Percentiles rank a stretch among this genome's conserved stretches.
phyloP scores from a whole-genome alignment of 2,113 vertebrate species.

The Triplophysa siluroides region DNA sequence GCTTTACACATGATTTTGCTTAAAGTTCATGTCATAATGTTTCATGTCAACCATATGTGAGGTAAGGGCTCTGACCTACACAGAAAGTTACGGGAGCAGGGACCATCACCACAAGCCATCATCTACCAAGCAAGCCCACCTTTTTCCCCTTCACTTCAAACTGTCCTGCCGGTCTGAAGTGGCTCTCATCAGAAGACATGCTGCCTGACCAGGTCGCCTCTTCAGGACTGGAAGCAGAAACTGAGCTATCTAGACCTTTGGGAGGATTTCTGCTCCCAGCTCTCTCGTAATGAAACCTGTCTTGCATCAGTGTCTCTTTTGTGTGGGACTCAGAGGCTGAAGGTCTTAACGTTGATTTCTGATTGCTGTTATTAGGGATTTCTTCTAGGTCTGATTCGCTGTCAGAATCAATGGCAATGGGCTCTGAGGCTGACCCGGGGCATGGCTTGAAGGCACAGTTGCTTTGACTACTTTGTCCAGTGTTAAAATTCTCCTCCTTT shows the following conservation, averaged over 20 bases:
- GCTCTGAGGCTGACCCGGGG: conserved; percentile 46
- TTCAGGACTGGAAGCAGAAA: conserved; percentile 48
- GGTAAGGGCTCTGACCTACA: conserved; percentile 22
- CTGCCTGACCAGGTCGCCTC: conserved; percentile 48
- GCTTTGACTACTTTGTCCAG: conserved; percentile 50
- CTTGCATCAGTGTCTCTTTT: conserved; percentile 29
- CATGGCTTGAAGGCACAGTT: conserved; percentile 55
- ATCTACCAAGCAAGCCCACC: conserved; percentile 55
- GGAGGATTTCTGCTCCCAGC: conserved; percentile 30
- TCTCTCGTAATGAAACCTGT: conserved; percentile 33
- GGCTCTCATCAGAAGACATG: conserved; percentile 44
- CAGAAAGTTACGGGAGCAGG: not conserved
- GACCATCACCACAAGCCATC: conserved; percentile 35
- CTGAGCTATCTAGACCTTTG: conserved; percentile 38
- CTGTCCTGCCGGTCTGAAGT: conserved; percentile 48
- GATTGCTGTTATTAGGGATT: conserved; percentile 1
- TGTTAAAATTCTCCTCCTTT: conserved; percentile 21
- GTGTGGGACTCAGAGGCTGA: conserved; percentile 22
- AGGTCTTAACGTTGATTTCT: conserved; percentile 18
- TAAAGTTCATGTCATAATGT: not conserved
- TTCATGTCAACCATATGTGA: conserved; percentile 20
- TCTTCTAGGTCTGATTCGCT: conserved; percentile 49
- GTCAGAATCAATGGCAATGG: conserved; percentile 49
- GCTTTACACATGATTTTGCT: conserved; percentile 10
- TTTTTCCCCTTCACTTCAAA: conserved; percentile 58